phyloP scores from a whole-genome alignment of 2,113 vertebrate species.

The Saguinus imperator region DNA sequence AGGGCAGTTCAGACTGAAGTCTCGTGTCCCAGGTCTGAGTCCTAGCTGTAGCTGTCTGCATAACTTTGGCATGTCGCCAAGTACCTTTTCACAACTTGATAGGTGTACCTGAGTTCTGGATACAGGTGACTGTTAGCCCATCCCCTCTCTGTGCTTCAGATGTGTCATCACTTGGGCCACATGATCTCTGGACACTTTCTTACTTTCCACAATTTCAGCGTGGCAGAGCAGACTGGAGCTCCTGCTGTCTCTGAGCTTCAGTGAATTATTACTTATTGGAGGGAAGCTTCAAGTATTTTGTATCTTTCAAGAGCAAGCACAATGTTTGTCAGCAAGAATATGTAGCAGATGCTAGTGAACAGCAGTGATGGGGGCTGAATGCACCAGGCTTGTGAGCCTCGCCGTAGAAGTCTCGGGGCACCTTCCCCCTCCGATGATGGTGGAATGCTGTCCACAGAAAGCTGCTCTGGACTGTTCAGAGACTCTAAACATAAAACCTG shows the following conservation, averaged over 20 bases:
- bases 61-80: background rate
- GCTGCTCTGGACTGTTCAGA: too few species aligned
- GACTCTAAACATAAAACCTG: too few species aligned
- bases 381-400: too few species aligned
- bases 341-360: background rate
- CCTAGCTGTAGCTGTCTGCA: background rate
- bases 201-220: background rate
- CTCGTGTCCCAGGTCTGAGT: background rate
- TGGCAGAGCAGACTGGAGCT: background rate
- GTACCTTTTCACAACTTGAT: too few species aligned
- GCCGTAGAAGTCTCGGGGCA: too few species aligned
- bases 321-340: background rate
- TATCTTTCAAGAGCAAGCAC: background rate
- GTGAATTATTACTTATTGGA: background rate
- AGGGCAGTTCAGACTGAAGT: background rate
- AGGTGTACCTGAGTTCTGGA: too few species aligned
- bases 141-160: background rate
- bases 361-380: too few species aligned
- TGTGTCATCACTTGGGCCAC: background rate
- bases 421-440: too few species aligned
- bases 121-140: too few species aligned
- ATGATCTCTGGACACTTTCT: background rate
- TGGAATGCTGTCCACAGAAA: too few species aligned
- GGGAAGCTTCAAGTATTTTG: background rate
- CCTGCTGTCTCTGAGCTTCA: background rate